These are phyloP conservation scores for Amphiura filiformis DNA, from an alignment of 35 echinoderm and acorn worm species.

Conservation along the genomic window DNA sequence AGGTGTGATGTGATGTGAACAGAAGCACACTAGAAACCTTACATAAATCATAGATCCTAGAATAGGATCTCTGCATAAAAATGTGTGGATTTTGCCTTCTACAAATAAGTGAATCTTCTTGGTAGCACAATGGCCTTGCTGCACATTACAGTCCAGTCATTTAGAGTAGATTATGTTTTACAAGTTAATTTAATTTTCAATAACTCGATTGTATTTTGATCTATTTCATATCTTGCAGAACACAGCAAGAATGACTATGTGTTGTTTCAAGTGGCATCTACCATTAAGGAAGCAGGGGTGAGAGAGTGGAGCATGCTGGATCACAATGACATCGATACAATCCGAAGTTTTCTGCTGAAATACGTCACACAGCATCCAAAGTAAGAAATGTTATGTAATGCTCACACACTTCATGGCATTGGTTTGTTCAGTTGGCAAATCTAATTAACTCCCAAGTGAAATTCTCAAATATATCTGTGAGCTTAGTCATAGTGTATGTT, in stretches of 20 bases:
- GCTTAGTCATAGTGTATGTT: too few species aligned
- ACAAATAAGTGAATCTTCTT: neutral
- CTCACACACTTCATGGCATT: too few species aligned
- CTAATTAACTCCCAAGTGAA: too few species aligned
- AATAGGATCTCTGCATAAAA: neutral
- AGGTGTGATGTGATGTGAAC: too few species aligned
- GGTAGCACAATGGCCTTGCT: neutral
- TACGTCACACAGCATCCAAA: constrained; percentile 82
- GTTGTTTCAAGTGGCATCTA: constrained; percentile 91
- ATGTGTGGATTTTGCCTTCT: neutral
- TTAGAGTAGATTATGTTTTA: neutral
- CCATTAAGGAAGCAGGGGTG: constrained; percentile 85
- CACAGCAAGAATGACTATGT: constrained; percentile 95
- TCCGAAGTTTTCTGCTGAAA: constrained; percentile 78
- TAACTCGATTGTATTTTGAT: too few species aligned
- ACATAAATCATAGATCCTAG: neutral
- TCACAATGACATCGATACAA: constrained; percentile 59
- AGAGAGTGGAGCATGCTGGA: constrained; percentile 81
- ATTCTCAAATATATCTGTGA: too few species aligned
- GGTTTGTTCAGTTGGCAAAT: too few species aligned
- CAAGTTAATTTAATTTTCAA: too few species aligned
- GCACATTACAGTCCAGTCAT: neutral
- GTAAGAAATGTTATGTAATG: constrained; percentile 26
- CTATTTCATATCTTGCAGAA: constrained; percentile 55
- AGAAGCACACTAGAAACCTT: too few species aligned